Base-by-base conservation (phyloP, 2,113 vertebrate species). In the Enhydra lutris region DNA sequence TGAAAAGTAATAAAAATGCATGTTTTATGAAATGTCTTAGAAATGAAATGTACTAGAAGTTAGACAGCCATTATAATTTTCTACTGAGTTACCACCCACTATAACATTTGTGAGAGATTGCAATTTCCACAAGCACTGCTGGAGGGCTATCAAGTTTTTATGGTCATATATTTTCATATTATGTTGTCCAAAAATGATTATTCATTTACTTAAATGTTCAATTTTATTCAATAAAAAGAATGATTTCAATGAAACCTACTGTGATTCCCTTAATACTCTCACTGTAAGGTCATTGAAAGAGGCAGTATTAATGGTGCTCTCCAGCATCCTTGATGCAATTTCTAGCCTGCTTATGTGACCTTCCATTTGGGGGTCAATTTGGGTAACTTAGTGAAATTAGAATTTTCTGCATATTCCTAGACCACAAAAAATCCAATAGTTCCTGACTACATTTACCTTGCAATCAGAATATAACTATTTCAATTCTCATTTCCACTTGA, bases 131-230 rank as follows among this genome's bases (percentile, higher is more conserved):
- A 92, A 88, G 69, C 87, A 96, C 71, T 87, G 65, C 71, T 96
- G 80, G 83, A 97, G 90, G 52, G 78, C 84, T 95, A 92, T 95
- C 89, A 88, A 89, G 36, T 69, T 96, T 94, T 95, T 81, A 95
- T 93, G 73, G 55, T 86, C 88, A 94, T 93, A 78, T 45, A 97
- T 97, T 98, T 97, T 98, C 76, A 88, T 96, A 97, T 94, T 97
- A 96, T 85, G 63, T 95, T 97, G 67, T 89, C 59, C 24, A 84
- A 95, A 96, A 98, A 83, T 96, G 61, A 97, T 96, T 92, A 96
- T 79, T 95, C 92, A 97, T 93, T 98, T 97, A 96, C 93, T 95
- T 93, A 97, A 97, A 82, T 97, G 80, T 90, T 83, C 71, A 91
- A 84, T 96, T 97, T 97, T 91, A 96, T 93, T 96, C 90, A 94